These are phyloP conservation scores for Azorinus chamasolen DNA, from an alignment of 2,888 invertebrate species.

Conservation along the genomic window DNA sequence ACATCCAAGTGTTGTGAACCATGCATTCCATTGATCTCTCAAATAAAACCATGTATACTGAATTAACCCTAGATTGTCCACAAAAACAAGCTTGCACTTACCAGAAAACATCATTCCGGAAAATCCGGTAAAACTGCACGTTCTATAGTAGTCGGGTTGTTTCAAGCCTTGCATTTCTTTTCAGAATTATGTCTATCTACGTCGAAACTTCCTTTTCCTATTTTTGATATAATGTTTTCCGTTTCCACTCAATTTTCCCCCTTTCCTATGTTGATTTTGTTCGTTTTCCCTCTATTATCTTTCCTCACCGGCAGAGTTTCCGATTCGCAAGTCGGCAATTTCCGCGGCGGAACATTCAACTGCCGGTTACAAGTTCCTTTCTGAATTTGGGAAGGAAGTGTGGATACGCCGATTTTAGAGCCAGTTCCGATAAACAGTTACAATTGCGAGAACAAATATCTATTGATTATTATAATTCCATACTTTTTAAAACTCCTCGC, in stretches of 20 bases:
- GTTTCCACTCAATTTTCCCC: conserved; percentile 62
- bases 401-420: conserved; percentile 79
- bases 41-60: no score
- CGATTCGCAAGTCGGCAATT: conserved; percentile 78
- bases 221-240: conserved; percentile 45
- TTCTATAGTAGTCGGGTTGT: conserved; percentile 83
- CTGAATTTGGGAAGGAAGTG: conserved; percentile 78
- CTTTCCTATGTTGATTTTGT: conserved; percentile 60
- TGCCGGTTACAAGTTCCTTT: conserved; percentile 76
- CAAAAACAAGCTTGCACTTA: conserved; percentile 59
- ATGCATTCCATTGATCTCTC: no score
- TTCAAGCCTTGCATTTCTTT: conserved; percentile 81
- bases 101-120: conserved; percentile 83
- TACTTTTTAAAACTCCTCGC: conserved; percentile 12
- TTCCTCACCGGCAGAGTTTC: conserved; percentile 71
- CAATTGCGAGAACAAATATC: conserved; percentile 77
- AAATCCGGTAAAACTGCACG: conserved; percentile 82
- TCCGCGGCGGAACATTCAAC: conserved; percentile 76
- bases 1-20: no score
- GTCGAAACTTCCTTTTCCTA: conserved; percentile 48
- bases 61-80: no score
- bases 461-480: conserved; percentile 77
- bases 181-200: conserved; percentile 58
- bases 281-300: conserved; percentile 76
- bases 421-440: conserved; percentile 78